Conservation (phyloP, 2,888 invertebrate species). For the Protonemura montana region DNA sequence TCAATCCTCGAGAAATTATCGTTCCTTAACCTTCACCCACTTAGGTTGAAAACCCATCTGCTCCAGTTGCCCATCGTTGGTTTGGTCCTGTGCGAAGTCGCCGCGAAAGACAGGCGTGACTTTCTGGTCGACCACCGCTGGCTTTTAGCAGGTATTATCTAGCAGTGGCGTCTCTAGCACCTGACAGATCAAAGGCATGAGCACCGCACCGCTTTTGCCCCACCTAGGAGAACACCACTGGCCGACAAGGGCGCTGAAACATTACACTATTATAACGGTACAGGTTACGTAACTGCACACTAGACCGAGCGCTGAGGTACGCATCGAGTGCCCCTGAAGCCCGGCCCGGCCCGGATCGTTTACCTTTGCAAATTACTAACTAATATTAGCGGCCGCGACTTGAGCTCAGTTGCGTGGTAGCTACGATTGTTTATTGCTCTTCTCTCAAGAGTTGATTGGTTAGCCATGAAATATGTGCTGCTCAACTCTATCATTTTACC, state of each 20-base stretch:
- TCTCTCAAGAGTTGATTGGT: background rate
- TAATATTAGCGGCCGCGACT: background rate
- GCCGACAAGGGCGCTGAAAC: slow-evolving; percentile 34
- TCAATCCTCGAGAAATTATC: background rate
- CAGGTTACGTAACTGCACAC: slow-evolving; percentile 33
- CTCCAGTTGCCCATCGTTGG: background rate
- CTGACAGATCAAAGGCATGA: background rate
- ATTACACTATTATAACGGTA: slow-evolving; percentile 34
- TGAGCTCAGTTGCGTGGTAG: slow-evolving; percentile 13
- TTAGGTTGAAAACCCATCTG: background rate
- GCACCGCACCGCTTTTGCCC: slow-evolving; percentile 18
- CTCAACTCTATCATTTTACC: slow-evolving; percentile 38
- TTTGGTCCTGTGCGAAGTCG: background rate
- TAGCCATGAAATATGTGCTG: slow-evolving; percentile 7
- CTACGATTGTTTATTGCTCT: slow-evolving; percentile 23
- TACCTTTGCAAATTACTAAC: slow-evolving; percentile 34
- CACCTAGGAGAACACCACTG: slow-evolving; percentile 30
- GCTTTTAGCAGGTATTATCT: slow-evolving; percentile 5
- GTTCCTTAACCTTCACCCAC: slow-evolving; percentile 5
- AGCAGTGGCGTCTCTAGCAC: background rate
- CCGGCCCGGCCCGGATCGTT: slow-evolving; percentile 2
- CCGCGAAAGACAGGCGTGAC: slow-evolving; percentile 19
- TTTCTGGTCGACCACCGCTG: background rate
- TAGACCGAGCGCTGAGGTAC: background rate
- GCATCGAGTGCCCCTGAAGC: background rate